Base-by-base conservation (phyloP, 2,113 vertebrate species). In the Hassar affinis region DNA sequence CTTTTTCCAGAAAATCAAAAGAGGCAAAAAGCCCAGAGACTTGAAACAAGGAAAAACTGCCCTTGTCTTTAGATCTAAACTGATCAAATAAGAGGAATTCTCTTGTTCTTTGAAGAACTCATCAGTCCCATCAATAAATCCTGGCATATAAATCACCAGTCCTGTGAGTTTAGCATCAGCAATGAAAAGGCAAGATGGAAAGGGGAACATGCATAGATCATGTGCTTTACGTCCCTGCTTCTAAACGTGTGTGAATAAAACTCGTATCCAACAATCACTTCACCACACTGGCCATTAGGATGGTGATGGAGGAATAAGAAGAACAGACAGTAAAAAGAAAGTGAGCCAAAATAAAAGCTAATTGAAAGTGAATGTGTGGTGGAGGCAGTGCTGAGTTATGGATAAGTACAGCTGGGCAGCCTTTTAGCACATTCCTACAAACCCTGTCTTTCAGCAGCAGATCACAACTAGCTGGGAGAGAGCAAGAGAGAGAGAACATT, bases 371-470 rank as follows among this genome's bases (percentile, higher is more conserved):
- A 25, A 1, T 38, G 52, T 45, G 72, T 88, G 66, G 88, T 78
- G 27, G 27, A 68, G 38, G 30, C n/a, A 71, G 79, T 80, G 79
- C 77, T 84, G 86, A 86, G 82, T 80, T 80, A 84, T 81, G 45
- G 74, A 52, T 15, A 77, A 75, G 62, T 86, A 71, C 82, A 88
- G 61, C 84, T 78, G 72, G 82, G 49, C 56, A 76, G 78, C 3
- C 54, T 72, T 86, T 76, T 71, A 33, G 57, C 79, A 82, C 54
- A 82, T 78, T 59, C 56, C 75, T 86, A 56, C 83, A 82, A 76
- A 62, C 59, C 45, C 64, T 85, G 61, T 33, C 47, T 78, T 42
- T 76, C 80, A 83, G 68, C 78, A 81, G 47, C 25, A 81, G 52
- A 56, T 76, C 57, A 77, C 49, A 54, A 54, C 74, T 54, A 56